Evolutionary conservation across 2,113 vertebrate species (phyloP).

Genomic region (Poicephalus meyeri): DNA sequence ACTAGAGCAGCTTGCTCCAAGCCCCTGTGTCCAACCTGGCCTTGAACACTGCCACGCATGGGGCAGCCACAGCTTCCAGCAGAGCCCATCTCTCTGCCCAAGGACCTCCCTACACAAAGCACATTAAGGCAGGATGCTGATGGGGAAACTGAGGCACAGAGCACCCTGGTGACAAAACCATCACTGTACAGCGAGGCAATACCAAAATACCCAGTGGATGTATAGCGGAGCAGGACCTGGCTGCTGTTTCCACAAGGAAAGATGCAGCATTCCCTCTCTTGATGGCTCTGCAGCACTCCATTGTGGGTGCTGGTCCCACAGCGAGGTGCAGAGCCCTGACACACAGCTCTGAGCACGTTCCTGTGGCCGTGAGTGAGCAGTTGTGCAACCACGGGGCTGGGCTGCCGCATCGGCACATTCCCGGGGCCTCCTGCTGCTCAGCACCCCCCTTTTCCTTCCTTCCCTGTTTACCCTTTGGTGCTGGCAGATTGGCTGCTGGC

Average conservation of each 20-base stretch:
- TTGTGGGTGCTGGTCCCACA: fast-evolving
- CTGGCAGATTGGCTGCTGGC: constrained; percentile 52
- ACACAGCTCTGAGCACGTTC: neutral
- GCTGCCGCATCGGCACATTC: constrained; percentile 71
- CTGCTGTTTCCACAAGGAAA: neutral
- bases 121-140: neutral
- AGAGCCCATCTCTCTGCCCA: neutral
- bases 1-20: neutral
- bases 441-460: constrained; percentile 22
- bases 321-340: neutral
- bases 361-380: neutral
- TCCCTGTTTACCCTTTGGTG: constrained; percentile 55
- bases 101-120: neutral
- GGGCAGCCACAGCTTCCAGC: neutral
- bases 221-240: neutral
- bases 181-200: too few relatives aligned
- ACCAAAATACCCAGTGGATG: fast-evolving
- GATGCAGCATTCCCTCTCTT: neutral
- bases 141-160: neutral
- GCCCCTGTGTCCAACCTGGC: neutral
- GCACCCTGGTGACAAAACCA: neutral
- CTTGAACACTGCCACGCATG: neutral
- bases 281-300: fast-evolving
- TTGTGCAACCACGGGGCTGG: constrained; percentile 35
- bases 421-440: constrained; percentile 9